These are phyloP conservation scores for Desmophyllum pertusum DNA, from an alignment of 92 coral and sea anemone species.

Conservation along the genomic window DNA sequence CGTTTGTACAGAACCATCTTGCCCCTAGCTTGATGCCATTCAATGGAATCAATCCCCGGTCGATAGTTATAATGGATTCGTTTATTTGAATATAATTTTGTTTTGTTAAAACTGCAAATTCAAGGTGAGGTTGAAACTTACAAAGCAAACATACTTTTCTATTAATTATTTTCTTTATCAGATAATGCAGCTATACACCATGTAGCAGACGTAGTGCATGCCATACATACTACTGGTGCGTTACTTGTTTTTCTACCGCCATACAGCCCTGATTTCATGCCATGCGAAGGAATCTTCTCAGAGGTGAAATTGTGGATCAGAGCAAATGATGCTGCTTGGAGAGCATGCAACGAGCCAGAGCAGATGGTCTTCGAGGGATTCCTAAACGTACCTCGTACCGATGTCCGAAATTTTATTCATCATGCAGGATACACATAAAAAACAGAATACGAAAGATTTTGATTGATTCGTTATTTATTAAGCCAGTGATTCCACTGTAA, in stretches of 20 bases:
- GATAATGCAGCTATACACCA: neutral
- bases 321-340: constrained; percentile 5
- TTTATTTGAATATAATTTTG: neutral
- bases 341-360: neutral
- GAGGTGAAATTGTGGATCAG: constrained; percentile 9
- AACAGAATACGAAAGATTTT: too few relatives aligned
- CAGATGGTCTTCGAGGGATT: neutral
- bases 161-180: too few relatives aligned
- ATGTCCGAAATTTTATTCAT: neutral
- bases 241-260: constrained; percentile 3
- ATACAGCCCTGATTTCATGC: constrained; percentile 10
- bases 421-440: neutral
- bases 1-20: neutral
- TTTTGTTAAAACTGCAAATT: neutral
- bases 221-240: constrained; percentile 29
- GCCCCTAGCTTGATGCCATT: too few relatives aligned
- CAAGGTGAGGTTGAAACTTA: neutral
- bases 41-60: neutral
- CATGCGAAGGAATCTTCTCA: too few relatives aligned
- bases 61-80: neutral
- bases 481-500: too few relatives aligned
- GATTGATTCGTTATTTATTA: too few relatives aligned
- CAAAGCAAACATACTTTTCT: too few relatives aligned
- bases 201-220: neutral
- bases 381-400: neutral